Percentiles rank a stretch among this genome's conserved stretches.
These are phyloP conservation scores for Aplysia californica DNA, from an alignment of 1,140 invertebrate genomes.

Conservation along the genomic window DNA sequence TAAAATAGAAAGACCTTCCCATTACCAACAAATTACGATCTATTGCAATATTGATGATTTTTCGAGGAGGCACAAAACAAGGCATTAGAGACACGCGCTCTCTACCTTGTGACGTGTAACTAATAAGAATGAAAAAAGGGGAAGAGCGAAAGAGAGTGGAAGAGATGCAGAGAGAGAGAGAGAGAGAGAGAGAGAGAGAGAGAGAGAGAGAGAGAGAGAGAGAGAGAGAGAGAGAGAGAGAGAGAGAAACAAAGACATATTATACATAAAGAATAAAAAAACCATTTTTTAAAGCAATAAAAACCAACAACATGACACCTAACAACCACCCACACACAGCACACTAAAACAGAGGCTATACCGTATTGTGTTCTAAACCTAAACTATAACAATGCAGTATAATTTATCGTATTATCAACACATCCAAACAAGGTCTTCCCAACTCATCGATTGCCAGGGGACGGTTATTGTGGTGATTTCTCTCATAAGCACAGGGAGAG, in stretches of 20 bases:
- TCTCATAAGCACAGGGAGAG: background rate
- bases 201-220: slow-evolving; percentile 8
- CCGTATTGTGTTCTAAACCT: no score
- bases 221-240: background rate
- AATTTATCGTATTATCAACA: background rate
- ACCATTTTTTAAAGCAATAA: background rate
- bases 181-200: slow-evolving; percentile 11
- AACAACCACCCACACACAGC: background rate
- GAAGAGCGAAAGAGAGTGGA: background rate
- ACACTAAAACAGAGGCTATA: background rate
- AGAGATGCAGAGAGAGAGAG: slow-evolving; percentile 10
- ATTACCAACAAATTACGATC: no score
- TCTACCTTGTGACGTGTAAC: no score
- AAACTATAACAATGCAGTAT: no score
- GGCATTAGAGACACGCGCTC: no score
- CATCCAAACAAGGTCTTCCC: no score
- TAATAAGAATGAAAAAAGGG: no score
- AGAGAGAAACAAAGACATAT: no score
- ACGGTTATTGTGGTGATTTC: background rate
- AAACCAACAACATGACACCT: background rate
- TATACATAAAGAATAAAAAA: background rate
- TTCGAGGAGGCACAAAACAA: no score
- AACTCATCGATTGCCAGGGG: no score
- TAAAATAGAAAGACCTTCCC: no score
- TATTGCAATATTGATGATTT: no score